Conservation (phyloP, 2,113 vertebrate species). For the Percina caprodes region DNA sequence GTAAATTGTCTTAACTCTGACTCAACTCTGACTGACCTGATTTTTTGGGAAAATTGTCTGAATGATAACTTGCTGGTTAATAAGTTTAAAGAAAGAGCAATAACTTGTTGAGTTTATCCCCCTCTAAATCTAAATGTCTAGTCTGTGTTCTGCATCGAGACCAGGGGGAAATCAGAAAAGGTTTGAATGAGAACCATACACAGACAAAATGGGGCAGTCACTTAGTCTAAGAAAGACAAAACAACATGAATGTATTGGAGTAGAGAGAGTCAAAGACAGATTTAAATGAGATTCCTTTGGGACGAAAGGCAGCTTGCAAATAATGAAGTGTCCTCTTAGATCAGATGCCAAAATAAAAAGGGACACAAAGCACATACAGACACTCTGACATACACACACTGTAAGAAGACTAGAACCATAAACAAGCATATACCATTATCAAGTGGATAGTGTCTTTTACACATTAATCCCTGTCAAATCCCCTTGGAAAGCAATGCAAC, state of each 20-base stretch:
- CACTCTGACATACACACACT: constrained; percentile 28
- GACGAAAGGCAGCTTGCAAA: constrained; percentile 52
- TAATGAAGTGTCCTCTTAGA: constrained; percentile 51
- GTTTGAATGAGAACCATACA: neutral
- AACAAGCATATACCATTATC: constrained; percentile 55
- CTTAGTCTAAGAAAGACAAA: constrained; percentile 25
- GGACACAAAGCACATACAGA: constrained; percentile 32
- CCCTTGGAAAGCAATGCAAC: constrained; percentile 58
- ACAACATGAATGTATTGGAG: constrained; percentile 18
- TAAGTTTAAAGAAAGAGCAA: constrained; percentile 11
- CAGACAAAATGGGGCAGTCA: constrained; percentile 2
- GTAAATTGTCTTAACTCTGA: neutral
- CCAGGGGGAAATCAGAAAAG: neutral
- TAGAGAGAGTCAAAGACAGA: constrained; percentile 36
- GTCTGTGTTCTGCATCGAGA: neutral
- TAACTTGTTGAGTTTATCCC: neutral
- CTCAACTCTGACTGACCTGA: neutral
- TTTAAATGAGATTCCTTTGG: constrained; percentile 52
- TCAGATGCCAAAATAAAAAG: constrained; percentile 46
- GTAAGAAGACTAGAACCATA: constrained; percentile 26
- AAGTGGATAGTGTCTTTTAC: constrained; percentile 62
- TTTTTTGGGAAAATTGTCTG: neutral
- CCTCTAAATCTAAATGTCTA: neutral
- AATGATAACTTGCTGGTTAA: neutral
- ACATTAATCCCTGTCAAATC: constrained; percentile 65